Evolutionary conservation across 1,140 invertebrate genomes (phyloP).

Genomic region (Drosophila kurseongensis): DNA sequence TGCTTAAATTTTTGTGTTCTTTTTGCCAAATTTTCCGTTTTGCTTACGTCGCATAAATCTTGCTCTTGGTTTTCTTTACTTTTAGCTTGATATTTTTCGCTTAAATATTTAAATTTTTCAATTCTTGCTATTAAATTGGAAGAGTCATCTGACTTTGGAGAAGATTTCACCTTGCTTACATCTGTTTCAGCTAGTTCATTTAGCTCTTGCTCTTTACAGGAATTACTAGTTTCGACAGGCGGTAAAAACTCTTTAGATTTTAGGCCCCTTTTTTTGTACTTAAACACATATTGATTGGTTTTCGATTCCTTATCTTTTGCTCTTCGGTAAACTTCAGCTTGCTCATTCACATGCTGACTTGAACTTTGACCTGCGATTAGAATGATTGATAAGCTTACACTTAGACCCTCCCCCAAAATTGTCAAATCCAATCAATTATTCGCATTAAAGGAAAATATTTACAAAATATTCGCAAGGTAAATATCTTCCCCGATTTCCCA

Average conservation of each 20-base stretch:
- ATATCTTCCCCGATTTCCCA: conserved; percentile 20
- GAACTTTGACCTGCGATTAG: conserved; percentile 14
- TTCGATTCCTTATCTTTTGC: neutral
- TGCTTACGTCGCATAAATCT: neutral
- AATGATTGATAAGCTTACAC: conserved; percentile 25
- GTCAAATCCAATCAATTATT: conserved; percentile 45
- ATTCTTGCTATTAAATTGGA: neutral
- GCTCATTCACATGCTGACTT: neutral
- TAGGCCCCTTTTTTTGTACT: neutral
- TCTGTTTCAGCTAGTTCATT: neutral
- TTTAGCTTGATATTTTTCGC: neutral
- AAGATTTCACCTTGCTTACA: too few relatives aligned
- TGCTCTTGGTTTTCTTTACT: too few relatives aligned
- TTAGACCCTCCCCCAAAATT: neutral
- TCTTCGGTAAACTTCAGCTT: neutral
- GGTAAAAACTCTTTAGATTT: too few relatives aligned
- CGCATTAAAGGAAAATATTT: conserved; percentile 65
- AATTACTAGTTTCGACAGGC: neutral
- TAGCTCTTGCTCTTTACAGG: neutral
- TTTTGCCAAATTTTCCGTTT: neutral
- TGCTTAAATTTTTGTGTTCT: neutral
- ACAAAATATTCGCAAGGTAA: conserved; percentile 31
- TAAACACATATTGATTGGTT: neutral
- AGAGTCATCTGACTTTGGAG: neutral
- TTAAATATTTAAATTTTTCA: neutral